Evolutionary conservation across 2,113 vertebrate genomes (phyloP), one percentile per base, ranked within the genome.

Genomic region (Callionymus lyra): DNA sequence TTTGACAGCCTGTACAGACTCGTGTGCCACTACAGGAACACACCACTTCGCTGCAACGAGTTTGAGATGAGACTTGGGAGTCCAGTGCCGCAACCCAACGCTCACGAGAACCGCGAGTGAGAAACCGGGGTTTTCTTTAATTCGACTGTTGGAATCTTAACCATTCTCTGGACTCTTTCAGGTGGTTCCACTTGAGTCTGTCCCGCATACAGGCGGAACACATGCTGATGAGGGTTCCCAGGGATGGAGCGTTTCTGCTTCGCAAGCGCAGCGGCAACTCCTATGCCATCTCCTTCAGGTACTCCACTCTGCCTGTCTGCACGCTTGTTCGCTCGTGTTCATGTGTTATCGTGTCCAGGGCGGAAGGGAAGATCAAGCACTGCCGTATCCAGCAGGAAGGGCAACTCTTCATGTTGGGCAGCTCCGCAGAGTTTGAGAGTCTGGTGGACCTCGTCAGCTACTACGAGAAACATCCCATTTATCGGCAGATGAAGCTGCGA

Each of bases 31-130:
- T 99, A 99, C 82, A 93, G 97, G 85, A 89, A 93, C 74, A 92
- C 97, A 68, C 92, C 95, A 0, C 85, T 99, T 67, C 88, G 95
- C 75, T 99, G 95, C 82, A 98, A 99, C 0, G 94, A 99, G 74
- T 99, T 99, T 52, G 95, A 99, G 83, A 97, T 99, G 94, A 92
- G 93, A 62, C 86, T 99, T 74, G 95, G 93, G 0, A 94, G 97
- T 62, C 94, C 95, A 0, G 95, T 97, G 56, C 95, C 95, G 0
- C 94, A 99, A 80, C 97, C 95, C 59, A 98, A 99, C 0, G 95
- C 95, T 34, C 95, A 99, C 0, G 95, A 99, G 72, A 97, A 92
- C 89, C 98, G 95, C 84, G 95, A 98, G 95, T 99, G 68, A 90
- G 94, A 63, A n/a, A n/a, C n/a, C 11, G 27, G 6, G 6, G 38